Percentiles rank a stretch among this genome's conserved stretches.
phyloP scores from a whole-genome alignment of 2,888 invertebrate genomes.

The Agriopis aurantiaria region DNA sequence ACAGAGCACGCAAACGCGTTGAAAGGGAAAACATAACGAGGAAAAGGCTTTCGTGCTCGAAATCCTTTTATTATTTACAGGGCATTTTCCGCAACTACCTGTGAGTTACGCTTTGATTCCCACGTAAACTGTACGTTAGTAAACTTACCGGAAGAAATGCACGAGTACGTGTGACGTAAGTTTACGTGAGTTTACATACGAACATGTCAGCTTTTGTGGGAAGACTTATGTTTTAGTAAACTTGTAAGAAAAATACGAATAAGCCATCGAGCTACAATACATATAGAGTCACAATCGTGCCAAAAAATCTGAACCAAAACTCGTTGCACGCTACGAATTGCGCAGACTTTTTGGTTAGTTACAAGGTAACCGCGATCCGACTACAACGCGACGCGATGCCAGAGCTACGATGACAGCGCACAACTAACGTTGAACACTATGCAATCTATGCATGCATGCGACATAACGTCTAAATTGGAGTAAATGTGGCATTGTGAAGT shows the following conservation, averaged over 20 bases:
- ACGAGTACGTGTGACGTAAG: conserved; percentile 7
- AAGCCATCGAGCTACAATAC: too few species aligned
- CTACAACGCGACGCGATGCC: too few species aligned
- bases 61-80: conserved; percentile 69
- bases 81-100: conserved; percentile 66
- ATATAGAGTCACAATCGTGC: too few species aligned
- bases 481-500: too few species aligned
- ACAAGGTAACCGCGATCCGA: too few species aligned
- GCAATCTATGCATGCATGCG: too few species aligned
- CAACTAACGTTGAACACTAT: too few species aligned
- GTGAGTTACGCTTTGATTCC: conserved; percentile 61
- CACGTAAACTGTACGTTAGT: conserved; percentile 53
- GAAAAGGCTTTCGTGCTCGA: conserved; percentile 55
- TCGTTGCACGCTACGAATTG: too few species aligned
- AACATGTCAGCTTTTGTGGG: not conserved
- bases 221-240: not conserved
- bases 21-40: conserved; percentile 55
- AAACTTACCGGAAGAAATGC: conserved; percentile 45
- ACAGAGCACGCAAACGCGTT: conserved; percentile 52
- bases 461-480: too few species aligned
- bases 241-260: not conserved
- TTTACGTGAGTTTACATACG: conserved; percentile 24
- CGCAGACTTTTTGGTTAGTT: too few species aligned
- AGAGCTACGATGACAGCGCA: too few species aligned
- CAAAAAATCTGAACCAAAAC: too few species aligned